These are phyloP conservation scores for Mugil cephalus DNA, from an alignment of 2,113 vertebrate genomes.

Conservation along the genomic window DNA sequence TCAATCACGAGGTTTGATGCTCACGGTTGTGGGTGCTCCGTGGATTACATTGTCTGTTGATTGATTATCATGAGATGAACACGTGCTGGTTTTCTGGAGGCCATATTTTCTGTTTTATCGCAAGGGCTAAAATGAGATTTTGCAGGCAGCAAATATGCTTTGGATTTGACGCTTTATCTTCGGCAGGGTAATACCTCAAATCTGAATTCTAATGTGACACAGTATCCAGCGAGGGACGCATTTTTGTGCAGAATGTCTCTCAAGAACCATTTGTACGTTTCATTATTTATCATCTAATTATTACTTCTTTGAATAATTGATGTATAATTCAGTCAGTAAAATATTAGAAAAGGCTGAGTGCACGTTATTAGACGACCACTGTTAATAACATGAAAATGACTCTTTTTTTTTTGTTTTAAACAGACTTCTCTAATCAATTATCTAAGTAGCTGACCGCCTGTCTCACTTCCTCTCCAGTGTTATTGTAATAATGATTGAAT, in stretches of 20 bases:
- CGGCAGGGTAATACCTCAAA: too few species aligned
- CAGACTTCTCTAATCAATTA: background rate
- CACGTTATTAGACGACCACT: too few species aligned
- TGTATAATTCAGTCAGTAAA: too few species aligned
- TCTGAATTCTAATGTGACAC: background rate
- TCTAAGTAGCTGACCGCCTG: background rate
- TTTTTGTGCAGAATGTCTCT: background rate
- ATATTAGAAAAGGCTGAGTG: too few species aligned
- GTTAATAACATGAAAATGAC: background rate
- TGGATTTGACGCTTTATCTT: background rate
- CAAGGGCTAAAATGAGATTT: background rate
- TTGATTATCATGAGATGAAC: conserved; percentile 49
- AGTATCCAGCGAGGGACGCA: background rate
- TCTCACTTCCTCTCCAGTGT: background rate
- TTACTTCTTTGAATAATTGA: background rate
- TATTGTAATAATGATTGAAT: background rate
- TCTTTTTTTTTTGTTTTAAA: background rate
- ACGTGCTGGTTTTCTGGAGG: conserved; percentile 9
- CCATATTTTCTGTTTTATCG: background rate
- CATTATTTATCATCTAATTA: conserved; percentile 2
- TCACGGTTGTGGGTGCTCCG: conserved; percentile 13
- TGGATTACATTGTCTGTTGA: conserved; percentile 52
- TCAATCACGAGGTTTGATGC: conserved; percentile 50
- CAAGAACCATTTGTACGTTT: background rate
- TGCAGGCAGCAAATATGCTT: background rate